Evolutionary conservation across 1,140 invertebrate genomes (phyloP), one percentile per base, ranked within the genome.

Genomic region (Apis laboriosa): DNA sequence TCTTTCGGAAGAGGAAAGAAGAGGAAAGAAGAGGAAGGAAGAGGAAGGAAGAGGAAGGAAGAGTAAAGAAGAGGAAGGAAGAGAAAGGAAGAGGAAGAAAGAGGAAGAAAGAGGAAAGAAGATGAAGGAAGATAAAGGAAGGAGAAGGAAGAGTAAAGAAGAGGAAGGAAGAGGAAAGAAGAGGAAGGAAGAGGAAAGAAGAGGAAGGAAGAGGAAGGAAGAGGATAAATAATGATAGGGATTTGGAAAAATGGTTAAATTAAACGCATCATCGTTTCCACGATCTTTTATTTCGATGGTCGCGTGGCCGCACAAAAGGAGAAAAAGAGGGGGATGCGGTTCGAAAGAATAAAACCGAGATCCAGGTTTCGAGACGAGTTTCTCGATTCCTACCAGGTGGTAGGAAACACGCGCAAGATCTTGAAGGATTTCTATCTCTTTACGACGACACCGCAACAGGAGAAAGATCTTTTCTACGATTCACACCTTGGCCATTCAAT

Each of bases 401-500:
- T 28, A 88, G 86, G 64, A 84, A 79, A 84, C 81, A 82, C 78
- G 83, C 78, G 86, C 83, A 78, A n/a, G 77, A 72, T 34, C 68
- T 80, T 76, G 28, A 21, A 24, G 21, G 66, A 2, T 60, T 82
- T 66, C 77, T 66, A 53, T 43, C 34, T 43, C 34, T 43, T 58
- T 84, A 49, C 24, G 70, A 71, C 56, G 56, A 81, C 70, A 58
- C 82, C 70, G 83, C 67, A 72, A 87, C 56, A 0, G 86, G 24
- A 72, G 68, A 51, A 67, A 76, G 67, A 58, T 73, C 63, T 61
- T 76, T 86, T 88, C 83, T 78, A 64, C 34, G 76, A 70, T 74
- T 80, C 58, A 72, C 63, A 86, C 75, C 67, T 79, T 73, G 85
- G 56, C 86, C 86, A 89, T 91, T 91, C 90, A 90, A 89, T 91